Evolutionary conservation across 2,888 invertebrate species (phyloP), one percentile per base, ranked within the genome.

Genomic region (Argyresthia albistria): DNA sequence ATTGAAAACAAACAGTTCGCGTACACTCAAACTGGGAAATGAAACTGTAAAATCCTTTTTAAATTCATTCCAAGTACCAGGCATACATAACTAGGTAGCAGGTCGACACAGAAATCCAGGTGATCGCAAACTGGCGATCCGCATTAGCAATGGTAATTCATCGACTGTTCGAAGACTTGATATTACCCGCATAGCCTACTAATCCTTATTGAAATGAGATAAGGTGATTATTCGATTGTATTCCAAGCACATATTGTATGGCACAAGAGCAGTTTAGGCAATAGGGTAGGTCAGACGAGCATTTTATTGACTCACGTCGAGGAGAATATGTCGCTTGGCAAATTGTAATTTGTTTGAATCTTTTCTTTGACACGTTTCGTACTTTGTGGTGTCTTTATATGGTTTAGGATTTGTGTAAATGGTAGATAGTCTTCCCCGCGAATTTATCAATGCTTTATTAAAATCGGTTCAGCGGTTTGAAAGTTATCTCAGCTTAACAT

Each of bases 271-370:
- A 63, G 74, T 63, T 66, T 73, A 70, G 63, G 77, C 73, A 80
- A 79, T 79, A 67, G 80, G 82, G 76, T 80, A 83, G 81, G 83
- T 83, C 81, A 79, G 64, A 76, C 76, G 77, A 76, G 80, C 69
- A 69, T 65, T 61, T 61, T 68, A 68, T 71, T 76, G 71, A 55
- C 58, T 37, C n/a, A 25, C 46, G 36, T 36, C 46, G 16, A 15
- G 50, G 47, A 52, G 51, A 25, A 25, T 25, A 25, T 43, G 12
- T 50, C 16, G 53, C 42, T 50, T 39, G 43, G 48, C 51, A 42
- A 52, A 43, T 49, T 15, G 49, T 42, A 25, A 25, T 25, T 25
- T 25, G 25, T 25, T 25, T 25, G 6, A 25, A 25, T 6, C 25
- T 25, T 4, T 25, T 25, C 25, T 25, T 25, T 2, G 25, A n/a